Evolutionary conservation across 1,140 invertebrate genomes (phyloP).

Genomic region (Oryctes rhinoceros): DNA sequence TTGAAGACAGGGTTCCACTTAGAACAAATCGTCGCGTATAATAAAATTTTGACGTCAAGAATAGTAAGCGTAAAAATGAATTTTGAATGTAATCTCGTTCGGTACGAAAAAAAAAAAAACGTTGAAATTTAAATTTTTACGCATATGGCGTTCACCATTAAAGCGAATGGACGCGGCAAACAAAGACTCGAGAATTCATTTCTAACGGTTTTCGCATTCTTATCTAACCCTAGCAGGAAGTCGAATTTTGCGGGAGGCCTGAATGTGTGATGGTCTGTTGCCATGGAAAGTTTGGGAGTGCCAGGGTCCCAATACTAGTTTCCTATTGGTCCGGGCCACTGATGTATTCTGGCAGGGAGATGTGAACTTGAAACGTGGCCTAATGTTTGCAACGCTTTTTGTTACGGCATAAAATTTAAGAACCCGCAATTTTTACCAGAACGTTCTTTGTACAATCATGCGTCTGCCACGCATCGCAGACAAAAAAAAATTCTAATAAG

Average conservation of each 20-base stretch:
- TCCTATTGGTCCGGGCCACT: slow-evolving; percentile 45
- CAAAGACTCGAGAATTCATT: slow-evolving; percentile 9
- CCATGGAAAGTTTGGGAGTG: slow-evolving; percentile 50
- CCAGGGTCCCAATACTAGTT: slow-evolving; percentile 40
- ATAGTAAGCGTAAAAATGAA: no score
- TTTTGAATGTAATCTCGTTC: background rate
- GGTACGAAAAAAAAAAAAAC: background rate
- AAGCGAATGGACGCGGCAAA: slow-evolving; percentile 7
- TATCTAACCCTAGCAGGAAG: slow-evolving; percentile 42
- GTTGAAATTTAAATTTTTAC: background rate
- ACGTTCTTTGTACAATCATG: background rate
- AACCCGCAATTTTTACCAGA: slow-evolving; percentile 31
- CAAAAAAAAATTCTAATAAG: background rate
- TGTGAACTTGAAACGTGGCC: slow-evolving; percentile 22
- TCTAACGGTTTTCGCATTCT: slow-evolving; percentile 45
- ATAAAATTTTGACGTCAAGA: no score
- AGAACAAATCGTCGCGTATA: no score
- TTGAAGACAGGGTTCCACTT: no score
- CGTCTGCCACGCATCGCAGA: background rate
- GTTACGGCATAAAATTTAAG: slow-evolving; percentile 13
- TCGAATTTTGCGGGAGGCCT: slow-evolving; percentile 42
- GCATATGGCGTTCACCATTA: background rate
- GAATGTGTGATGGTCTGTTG: slow-evolving; percentile 45
- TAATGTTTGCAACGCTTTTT: slow-evolving; percentile 34
- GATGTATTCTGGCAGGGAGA: slow-evolving; percentile 35